Base-by-base conservation (phyloP, 2,113 vertebrate genomes). In the Aptenodytes forsteri region DNA sequence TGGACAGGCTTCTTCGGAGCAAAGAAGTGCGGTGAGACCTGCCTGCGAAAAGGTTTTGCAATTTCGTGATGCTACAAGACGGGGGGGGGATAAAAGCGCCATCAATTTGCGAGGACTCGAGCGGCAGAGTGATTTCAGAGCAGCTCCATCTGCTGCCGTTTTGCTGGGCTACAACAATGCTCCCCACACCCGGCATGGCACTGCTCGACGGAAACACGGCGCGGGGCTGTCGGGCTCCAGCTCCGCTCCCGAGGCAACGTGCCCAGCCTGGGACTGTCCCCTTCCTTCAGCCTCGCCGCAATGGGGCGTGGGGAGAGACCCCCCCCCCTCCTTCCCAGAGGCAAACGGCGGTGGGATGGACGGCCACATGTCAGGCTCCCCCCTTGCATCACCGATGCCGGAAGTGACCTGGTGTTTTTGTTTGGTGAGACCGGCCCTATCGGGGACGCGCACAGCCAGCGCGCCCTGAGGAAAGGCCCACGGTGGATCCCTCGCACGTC, bases 381-480 rank as follows among this genome's bases (percentile, higher is more conserved):
- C 1, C 38, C 49, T 30, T 1, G 0, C 12, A 55, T 46, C 87
- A 36, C 47, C 8, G 1, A 8, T 1, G 9, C 59, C 0, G 0
- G 38, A 36, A 49, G 56, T 13, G 62, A 83, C 38, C 66, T 0
- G 0, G 27, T 29, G 55, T 2, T 44, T 54, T 29, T n/a, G 61
- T 80, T 73, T 47, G 83, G 61, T 1, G n/a, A 76, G 13, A 46
- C 49, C 7, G 3, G 59, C 47, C 34, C 30, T 13, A 49, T 6
- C 8, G 15, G 38, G n/a, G 61, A 55, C n/a, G 11, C 4, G 6
- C 4, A 8, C 0, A 3, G 66, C 18, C 66, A 70, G 44, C 9
- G 16, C 0, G 0, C 44, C 58, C n/a, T 0, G 11, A 65, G 69
- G 34, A 26, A 47, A 22, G 64, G 56, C 58, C 56, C 27, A 1